phyloP scores from a whole-genome alignment of 2,888 invertebrate genomes.

The Dascillus cervinus region DNA sequence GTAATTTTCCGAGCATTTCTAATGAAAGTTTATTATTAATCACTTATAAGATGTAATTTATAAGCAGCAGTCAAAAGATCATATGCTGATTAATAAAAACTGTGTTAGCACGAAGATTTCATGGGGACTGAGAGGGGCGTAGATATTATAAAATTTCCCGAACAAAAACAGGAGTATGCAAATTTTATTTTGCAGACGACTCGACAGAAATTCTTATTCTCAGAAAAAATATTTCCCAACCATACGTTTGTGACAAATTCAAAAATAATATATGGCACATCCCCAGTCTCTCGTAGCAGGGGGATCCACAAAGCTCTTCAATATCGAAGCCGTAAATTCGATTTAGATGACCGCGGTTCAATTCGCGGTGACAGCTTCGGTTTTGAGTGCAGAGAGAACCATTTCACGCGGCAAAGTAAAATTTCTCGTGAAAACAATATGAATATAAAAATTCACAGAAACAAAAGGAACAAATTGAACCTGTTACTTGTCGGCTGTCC shows the following conservation, averaged over 20 bases:
- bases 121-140: too few relatives aligned
- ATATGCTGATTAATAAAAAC: too few relatives aligned
- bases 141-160: too few relatives aligned
- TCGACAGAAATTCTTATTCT: too few relatives aligned
- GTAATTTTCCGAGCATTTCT: too few relatives aligned
- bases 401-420: not conserved
- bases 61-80: too few relatives aligned
- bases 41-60: too few relatives aligned
- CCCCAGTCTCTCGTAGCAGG: slow-evolving; percentile 17
- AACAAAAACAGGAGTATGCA: too few relatives aligned
- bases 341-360: slow-evolving; percentile 38
- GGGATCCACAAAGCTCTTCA: slow-evolving; percentile 27
- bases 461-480: slow-evolving; percentile 13
- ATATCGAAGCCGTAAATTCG: slow-evolving; percentile 37
- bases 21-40: too few relatives aligned
- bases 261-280: slow-evolving; percentile 38
- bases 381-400: slow-evolving; percentile 29
- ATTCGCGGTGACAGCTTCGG: slow-evolving; percentile 29
- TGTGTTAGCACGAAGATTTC: too few relatives aligned
- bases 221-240: slow-evolving; percentile 9
- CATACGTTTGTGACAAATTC: slow-evolving; percentile 39
- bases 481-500: slow-evolving; percentile 21
- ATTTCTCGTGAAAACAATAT: not conserved
- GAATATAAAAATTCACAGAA: too few relatives aligned
- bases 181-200: not conserved